Evolutionary conservation across 2,797 vertebrate genomes (phyloP), one percentile per base, ranked within the genome.

Genomic region (Dermochelys coriacea): DNA sequence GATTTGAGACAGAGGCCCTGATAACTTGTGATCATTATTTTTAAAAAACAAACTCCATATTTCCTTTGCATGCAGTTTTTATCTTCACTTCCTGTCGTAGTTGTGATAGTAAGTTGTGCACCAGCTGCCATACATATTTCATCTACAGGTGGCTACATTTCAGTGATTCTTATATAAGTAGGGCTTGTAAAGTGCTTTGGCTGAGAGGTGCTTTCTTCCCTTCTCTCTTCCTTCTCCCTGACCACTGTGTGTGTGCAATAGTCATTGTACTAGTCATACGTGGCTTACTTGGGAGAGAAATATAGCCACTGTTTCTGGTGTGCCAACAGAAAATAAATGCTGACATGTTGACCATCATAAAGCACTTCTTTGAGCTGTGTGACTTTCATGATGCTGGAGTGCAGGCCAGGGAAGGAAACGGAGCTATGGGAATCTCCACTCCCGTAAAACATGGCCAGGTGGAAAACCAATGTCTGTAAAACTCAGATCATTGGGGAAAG

Each of bases 1-100:
- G 55, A 41, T 8, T 8, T 49, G n/a, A 77, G 45, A 27, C 23
- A 49, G 25, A 77, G 74, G 45, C 45, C 45, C 25, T 31, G 74
- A 27, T 77, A 45, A 2, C 78, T 52, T 47, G 14, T 1, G 1
- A 2, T 54, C 68, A 0, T 27, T 37, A 21, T 71, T 71, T n/a
- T 41, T 41, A 41, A 71, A 71, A 71, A 41, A 11, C 21, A 41
- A 71, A 71, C n/a, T 71, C 37, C 68, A 6, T 23, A 37, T 41
- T 71, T 71, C 68, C 68, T 41, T 71, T 71, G 68, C 19, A 21
- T 12, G 68, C 10, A 71, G 11, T 23, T 41, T 57, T 78, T 54
- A 2, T 49, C 3, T 50, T 34, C 89, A 68, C 55, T 2, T 8
- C 57, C 55, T 31, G 59, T 64, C 8, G 12, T 59, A 71, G 68